Evolutionary conservation across 2,113 vertebrate species (phyloP).

Genomic region (Syngnathus scovelli): DNA sequence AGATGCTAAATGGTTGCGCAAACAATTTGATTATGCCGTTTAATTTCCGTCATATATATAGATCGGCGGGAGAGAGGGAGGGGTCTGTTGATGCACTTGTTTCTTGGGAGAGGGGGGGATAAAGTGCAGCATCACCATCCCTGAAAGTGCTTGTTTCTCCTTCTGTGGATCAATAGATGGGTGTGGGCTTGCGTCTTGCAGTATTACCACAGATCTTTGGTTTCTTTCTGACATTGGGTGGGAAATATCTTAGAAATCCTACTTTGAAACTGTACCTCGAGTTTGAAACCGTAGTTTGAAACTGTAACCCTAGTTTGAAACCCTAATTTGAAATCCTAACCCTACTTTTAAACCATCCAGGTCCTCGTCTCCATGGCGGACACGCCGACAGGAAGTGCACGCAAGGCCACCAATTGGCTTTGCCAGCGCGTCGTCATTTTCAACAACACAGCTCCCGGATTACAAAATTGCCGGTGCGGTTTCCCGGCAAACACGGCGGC

Average conservation of each 20-base stretch:
- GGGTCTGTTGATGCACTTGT: slow-evolving; percentile 58
- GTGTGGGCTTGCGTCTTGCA: slow-evolving; percentile 30
- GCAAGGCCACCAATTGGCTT: slow-evolving; percentile 37
- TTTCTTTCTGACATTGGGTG: background rate
- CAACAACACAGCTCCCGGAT: slow-evolving; percentile 45
- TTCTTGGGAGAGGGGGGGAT: slow-evolving; percentile 32
- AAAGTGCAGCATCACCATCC: slow-evolving; percentile 27
- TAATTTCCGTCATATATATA: slow-evolving; percentile 67
- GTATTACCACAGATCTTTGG: slow-evolving; percentile 18
- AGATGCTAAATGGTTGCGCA: slow-evolving; percentile 72
- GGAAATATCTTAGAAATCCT: background rate
- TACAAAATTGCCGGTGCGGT: slow-evolving; percentile 25
- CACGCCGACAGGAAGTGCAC: too few species aligned
- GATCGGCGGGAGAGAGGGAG: background rate
- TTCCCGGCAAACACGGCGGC: slow-evolving; percentile 34
- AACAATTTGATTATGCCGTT: slow-evolving; percentile 74
- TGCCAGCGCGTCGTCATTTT: slow-evolving; percentile 27
- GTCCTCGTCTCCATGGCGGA: too few species aligned
- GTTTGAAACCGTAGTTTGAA: background rate
- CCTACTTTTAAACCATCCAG: background rate
- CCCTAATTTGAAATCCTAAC: background rate
- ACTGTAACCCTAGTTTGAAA: background rate
- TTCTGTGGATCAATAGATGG: slow-evolving; percentile 50
- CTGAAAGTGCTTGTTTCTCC: slow-evolving; percentile 48
- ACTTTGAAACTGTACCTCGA: background rate